These are phyloP conservation scores for Alosa alosa DNA, from an alignment of 2,113 vertebrate species.

Conservation along the genomic window DNA sequence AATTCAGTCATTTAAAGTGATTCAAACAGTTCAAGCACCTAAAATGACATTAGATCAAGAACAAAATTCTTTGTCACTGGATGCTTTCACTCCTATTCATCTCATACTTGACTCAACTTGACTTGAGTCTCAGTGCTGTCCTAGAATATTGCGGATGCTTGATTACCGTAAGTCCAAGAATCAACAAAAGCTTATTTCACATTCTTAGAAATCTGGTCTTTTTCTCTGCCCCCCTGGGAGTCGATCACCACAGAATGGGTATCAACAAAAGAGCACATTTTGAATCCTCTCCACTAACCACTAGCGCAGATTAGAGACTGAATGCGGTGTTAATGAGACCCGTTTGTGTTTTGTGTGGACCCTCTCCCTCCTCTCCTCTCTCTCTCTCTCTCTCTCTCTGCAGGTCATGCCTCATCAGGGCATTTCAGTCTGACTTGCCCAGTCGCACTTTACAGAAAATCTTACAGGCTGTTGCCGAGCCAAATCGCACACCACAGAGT, in stretches of 20 bases:
- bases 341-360: not conserved
- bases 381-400: not conserved
- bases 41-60: not conserved
- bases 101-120: too few relatives aligned
- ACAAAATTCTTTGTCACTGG: not conserved
- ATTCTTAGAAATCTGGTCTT: not conserved
- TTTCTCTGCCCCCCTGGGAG: not conserved
- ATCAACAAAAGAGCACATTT: not conserved
- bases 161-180: not conserved
- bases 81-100: not conserved
- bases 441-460: conserved; percentile 6
- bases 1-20: not conserved
- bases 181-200: not conserved
- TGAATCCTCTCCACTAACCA: not conserved
- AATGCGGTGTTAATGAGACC: not conserved
- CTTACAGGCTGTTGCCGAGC: conserved; percentile 1
- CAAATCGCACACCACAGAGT: not conserved
- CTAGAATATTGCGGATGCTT: not conserved
- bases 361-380: not conserved
- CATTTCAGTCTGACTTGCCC: not conserved
- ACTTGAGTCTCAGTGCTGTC: not conserved
- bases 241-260: not conserved
- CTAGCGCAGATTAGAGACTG: not conserved
- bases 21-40: not conserved
- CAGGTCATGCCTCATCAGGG: not conserved